phyloP scores from a whole-genome alignment of 2,113 vertebrate genomes.

The Oxygymnocypris stewartii region DNA sequence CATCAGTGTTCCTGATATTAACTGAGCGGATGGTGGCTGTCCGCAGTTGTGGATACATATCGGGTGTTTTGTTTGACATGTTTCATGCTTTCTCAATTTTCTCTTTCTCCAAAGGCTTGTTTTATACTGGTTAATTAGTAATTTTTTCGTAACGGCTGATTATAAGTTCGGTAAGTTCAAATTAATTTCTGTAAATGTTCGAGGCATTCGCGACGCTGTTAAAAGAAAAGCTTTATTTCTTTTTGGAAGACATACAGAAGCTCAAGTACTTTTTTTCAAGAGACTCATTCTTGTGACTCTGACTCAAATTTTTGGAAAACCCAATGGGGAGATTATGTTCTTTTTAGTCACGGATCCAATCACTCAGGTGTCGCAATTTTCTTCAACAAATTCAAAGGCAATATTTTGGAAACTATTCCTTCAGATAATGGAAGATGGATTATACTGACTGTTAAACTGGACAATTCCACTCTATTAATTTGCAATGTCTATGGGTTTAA shows the following conservation, averaged over 20 bases:
- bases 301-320: not conserved
- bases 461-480: not conserved
- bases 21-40: not conserved
- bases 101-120: not conserved
- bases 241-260: not conserved
- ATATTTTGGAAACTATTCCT: not conserved
- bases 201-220: not conserved
- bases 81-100: no score
- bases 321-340: not conserved
- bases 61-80: no score
- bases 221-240: not conserved
- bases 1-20: not conserved
- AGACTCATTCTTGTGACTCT: not conserved
- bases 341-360: not conserved
- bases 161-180: not conserved
- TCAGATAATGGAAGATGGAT: not conserved
- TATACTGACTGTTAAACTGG: not conserved
- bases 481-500: not conserved
- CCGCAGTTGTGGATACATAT: no score
- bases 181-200: slow-evolving; percentile 17
- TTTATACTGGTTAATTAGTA: not conserved
- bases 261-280: not conserved
- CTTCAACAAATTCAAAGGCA: not conserved
- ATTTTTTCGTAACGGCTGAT: not conserved
- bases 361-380: not conserved